Base-by-base conservation (phyloP, 2,888 invertebrate species). In the Coleophora flavipennella region DNA sequence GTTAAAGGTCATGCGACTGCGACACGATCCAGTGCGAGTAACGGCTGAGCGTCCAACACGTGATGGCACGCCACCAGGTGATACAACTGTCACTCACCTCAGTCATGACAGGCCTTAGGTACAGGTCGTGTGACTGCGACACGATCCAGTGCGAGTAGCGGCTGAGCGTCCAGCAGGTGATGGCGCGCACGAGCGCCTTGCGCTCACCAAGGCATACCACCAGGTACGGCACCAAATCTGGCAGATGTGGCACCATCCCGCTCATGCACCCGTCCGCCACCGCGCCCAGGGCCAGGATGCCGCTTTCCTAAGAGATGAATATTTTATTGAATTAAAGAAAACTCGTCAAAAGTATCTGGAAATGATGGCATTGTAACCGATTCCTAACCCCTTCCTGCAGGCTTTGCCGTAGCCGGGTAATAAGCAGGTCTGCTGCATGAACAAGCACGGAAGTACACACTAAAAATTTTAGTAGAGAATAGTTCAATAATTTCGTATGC, bases 111-210 rank as follows among this genome's bases (percentile, higher is more conserved):
- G 97, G 96, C 59, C 97, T 93, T 48, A 99, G 88, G 73, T 96
- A 97, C 42, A 91, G 89, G 59, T 98, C 97, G 71, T 97, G 97
- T 6, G 95, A 94, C 75, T 98, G 97, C 42, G 92, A 90, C 10
- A 99, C 98, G 36, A 99, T 97, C 98, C 98, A 99, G 79, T 98
- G 96, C 33, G 98, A 95, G 79, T 99, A 99, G 39, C 99, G 90
- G 51, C 95, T 96, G 26, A 99, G 86, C 0, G 99, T 99, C 99
- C 99, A 99, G 83, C 99, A 99, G 0, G 99, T 98, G 67, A 99
- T 99, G 49, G 99, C 97, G 44, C 99, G 90, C 38, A 99, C 97
- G 29, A 99, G 86, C 0, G 98, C 97, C 84, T 98, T 97, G 75
- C 95, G 94, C 73, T 99, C 99, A 31, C 91, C 90, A 54, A 99